Evolutionary conservation across 1,140 invertebrate species (phyloP), one percentile per base, ranked within the genome.

Genomic region (Pollicipes pollicipes): DNA sequence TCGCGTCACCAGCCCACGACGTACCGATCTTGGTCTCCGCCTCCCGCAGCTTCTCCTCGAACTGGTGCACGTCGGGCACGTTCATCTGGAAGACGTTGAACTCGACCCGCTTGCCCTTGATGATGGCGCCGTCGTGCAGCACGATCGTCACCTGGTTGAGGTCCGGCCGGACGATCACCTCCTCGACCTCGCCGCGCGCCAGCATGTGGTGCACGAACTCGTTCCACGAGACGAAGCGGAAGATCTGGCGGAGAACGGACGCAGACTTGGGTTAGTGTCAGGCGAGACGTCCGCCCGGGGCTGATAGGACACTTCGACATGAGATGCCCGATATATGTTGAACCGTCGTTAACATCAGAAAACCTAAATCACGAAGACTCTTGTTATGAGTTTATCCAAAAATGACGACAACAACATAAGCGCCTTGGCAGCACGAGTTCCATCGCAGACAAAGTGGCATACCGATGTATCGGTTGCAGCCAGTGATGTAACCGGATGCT

Each of bases 161-260:
- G 77, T 90, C 89, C 2, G 93, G 92, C 58, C 87, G 82, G 0
- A 96, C 86, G 74, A 93, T 88, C 67, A 97, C 81, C 80, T 92
- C 86, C 77, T 93, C 87, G 0, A 96, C 93, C 84, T 97, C 93
- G 28, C 94, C 93, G 81, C 92, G 93, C 0, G 88, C 85, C 66
- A 97, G 79, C 90, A 97, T 93, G 71, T 93, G 88, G 79, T 95
- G 88, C 1, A 94, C 84, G 83, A 97, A 96, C 82, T 97, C 93
- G 83, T 95, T 92, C 93, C 93, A 97, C 0, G 91, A 93, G 29
- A 95, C 88, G 80, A 89, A 91, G 64, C 82, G 76, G 30, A 82
- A 73, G 24, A 79, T 73, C 79, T 80, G 21, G 73, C 70, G 29
- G 45, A 29, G 69, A 6, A 45, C 35, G 66, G 29, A 30, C 29